Evolutionary conservation across 2,113 vertebrate genomes (phyloP), one percentile per base, ranked within the genome.

Genomic region (Bubo blakistoni): DNA sequence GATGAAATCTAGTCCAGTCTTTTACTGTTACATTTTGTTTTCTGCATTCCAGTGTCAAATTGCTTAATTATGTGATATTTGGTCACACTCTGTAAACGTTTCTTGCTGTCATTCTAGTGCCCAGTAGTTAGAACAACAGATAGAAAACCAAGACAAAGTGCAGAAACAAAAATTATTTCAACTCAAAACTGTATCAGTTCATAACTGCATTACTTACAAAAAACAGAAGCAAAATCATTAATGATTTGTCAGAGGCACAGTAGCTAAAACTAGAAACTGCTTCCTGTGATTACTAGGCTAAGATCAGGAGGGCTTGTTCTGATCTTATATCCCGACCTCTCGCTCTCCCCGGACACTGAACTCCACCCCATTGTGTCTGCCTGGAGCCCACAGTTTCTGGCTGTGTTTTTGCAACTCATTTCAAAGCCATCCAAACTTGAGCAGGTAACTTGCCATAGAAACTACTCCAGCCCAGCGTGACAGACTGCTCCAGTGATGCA

Each of bases 41-140:
- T 81, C 93, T 97, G 94, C 95, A 63, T 97, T 97, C 97, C 87
- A 55, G 30, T 97, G 96, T 97, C 98, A 98, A 96, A 96, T 96
- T 79, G 96, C 93, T 97, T 97, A 97, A 96, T 97, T 97, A 97
- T 32, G 84, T 81, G 90, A 97, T 93, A 72, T 63, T 95, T 72
- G 62, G 88, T 91, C 96, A 97, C 97, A 94, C 96, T 95, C 86
- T 94, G 94, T 54, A 96, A 94, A 90, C 4, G 82, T 74, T 95
- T 87, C 80, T 95, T 57, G 80, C 95, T 96, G 94, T 97, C 91
- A 90, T 85, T 62, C 6, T 47, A 88, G 71, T 42, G 36, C 57
- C 94, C 90, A 79, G 97, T 96, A 97, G 96, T 97, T 94, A 85
- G 88, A 46, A 40, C 52, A 94, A 71, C 70, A 44, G 22, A n/a